phyloP scores from a whole-genome alignment of 2,797 vertebrate genomes.

The Hypotaenidia philippensis region DNA sequence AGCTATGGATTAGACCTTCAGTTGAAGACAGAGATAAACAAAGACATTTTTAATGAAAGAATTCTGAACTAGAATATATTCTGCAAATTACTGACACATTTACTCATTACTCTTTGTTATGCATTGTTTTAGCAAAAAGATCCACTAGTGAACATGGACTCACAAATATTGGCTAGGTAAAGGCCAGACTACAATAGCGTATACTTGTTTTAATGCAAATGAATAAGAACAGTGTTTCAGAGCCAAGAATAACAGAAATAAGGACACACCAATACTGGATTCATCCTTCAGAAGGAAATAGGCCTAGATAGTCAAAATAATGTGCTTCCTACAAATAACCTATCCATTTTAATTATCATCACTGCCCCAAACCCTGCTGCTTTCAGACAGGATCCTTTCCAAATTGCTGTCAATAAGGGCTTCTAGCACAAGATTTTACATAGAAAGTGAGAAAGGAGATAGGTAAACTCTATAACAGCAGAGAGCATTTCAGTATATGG shows the following conservation, averaged over 20 bases:
- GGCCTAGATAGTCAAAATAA: neutral
- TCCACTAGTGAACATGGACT: neutral
- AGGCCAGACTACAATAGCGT: neutral
- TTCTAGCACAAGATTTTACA: neutral
- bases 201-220: neutral
- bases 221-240: neutral
- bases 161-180: slow-evolving; percentile 2
- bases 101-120: neutral
- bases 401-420: neutral
- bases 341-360: neutral
- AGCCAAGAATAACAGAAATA: slow-evolving; percentile 35
- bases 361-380: neutral
- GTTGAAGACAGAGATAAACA: neutral
- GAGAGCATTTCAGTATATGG: neutral
- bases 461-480: neutral
- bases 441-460: neutral
- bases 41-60: neutral
- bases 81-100: neutral
- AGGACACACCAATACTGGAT: neutral
- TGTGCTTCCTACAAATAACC: neutral
- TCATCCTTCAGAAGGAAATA: slow-evolving; percentile 19
- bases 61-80: neutral
- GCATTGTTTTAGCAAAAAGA: neutral
- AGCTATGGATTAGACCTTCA: neutral
- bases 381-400: neutral